phyloP scores from a whole-genome alignment of 2,888 invertebrate genomes.

The Zaprionus bogoriensis region DNA sequence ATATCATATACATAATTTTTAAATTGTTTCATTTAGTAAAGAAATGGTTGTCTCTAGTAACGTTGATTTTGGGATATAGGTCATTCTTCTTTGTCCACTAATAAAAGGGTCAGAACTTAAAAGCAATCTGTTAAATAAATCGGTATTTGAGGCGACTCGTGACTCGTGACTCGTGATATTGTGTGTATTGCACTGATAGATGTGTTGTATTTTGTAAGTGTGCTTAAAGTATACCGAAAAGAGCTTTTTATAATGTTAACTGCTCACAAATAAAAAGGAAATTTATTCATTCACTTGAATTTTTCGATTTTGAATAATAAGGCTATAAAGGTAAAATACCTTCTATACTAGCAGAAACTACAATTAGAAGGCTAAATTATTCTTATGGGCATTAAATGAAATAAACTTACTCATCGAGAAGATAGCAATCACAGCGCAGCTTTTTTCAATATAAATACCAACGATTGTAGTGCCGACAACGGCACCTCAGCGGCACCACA shows the following conservation, averaged over 20 bases:
- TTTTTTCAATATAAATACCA: conserved; percentile 40
- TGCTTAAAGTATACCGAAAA: too few relatives aligned
- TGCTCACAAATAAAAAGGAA: too few relatives aligned
- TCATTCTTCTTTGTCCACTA: conserved; percentile 1
- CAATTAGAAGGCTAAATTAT: not conserved
- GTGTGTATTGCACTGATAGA: too few relatives aligned
- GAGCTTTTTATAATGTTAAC: too few relatives aligned
- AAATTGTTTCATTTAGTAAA: too few relatives aligned
- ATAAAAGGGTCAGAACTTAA: conserved; percentile 11
- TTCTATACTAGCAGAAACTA: conserved; percentile 35
- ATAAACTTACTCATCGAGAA: conserved; percentile 48
- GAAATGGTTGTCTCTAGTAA: too few relatives aligned
- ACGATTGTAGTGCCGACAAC: conserved; percentile 35
- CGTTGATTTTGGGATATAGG: too few relatives aligned
- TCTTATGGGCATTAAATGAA: not conserved
- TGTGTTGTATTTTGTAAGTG: too few relatives aligned
- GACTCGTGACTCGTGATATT: too few relatives aligned
- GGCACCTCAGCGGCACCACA: conserved; percentile 37
- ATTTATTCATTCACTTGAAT: too few relatives aligned
- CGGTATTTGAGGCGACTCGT: not conserved
- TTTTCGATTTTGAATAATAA: too few relatives aligned
- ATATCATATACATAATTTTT: too few relatives aligned
- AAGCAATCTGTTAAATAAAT: conserved; percentile 10
- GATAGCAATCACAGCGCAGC: conserved; percentile 43
- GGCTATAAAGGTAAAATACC: conserved; percentile 21